Conservation (phyloP, 2,888 invertebrate genomes). For the Cosmia pyralina region DNA sequence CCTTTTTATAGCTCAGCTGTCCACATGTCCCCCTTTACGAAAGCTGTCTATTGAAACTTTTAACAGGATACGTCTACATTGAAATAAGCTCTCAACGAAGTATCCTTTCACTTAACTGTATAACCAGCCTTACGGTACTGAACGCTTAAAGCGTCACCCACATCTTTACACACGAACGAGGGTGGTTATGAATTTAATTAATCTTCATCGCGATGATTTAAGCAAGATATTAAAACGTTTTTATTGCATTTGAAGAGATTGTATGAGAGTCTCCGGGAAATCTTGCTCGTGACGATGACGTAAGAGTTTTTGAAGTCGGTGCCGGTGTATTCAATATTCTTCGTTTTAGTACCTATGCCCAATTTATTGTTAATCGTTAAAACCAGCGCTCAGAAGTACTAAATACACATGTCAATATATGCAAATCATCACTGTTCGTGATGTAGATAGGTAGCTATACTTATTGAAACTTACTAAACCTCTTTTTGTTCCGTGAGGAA, state of each 20-base stretch:
- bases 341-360: background rate
- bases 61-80: conserved; percentile 26
- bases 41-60: conserved; percentile 29
- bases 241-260: conserved; percentile 43
- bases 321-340: background rate
- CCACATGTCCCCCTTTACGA: conserved; percentile 9
- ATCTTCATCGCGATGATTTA: conserved; percentile 72
- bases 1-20: conserved; percentile 24
- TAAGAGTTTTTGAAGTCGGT: background rate
- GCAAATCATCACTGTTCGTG: background rate
- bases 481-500: too few species aligned
- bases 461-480: too few species aligned
- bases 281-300: background rate
- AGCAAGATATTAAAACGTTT: conserved; percentile 67
- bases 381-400: background rate
- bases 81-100: conserved; percentile 26
- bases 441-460: background rate
- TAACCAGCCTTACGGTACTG: conserved; percentile 59
- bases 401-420: background rate
- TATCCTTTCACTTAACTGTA: conserved; percentile 36
- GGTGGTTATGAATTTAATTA: conserved; percentile 82
- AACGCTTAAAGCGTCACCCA: conserved; percentile 68
- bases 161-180: conserved; percentile 74
- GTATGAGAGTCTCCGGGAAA: background rate
- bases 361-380: background rate